A percentile compares a stretch with the other conserved stretches of the same genome.
phyloP scores from a whole-genome alignment of 2,797 vertebrate species.

The Lepidocolaptes lacrymiger region DNA sequence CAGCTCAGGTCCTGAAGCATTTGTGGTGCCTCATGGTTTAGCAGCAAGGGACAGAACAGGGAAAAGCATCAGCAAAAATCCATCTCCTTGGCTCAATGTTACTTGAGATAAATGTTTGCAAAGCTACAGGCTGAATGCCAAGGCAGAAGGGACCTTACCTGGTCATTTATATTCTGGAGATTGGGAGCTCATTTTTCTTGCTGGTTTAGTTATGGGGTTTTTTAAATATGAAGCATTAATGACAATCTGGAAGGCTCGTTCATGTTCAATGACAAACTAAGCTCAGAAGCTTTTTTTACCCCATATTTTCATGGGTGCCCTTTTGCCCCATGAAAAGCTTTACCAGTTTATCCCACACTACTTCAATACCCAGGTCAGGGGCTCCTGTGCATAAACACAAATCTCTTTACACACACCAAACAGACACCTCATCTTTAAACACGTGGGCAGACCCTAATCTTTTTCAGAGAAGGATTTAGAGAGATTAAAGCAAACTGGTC shows the following conservation, averaged over 20 bases:
- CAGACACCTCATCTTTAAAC: background rate
- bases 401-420: background rate
- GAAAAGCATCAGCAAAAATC: background rate
- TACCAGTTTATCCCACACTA: background rate
- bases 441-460: background rate
- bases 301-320: background rate
- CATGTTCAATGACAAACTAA: background rate
- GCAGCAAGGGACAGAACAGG: background rate
- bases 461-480: background rate
- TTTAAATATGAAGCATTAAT: background rate
- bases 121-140: background rate
- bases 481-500: background rate
- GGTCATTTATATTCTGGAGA: background rate
- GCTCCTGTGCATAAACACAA: background rate
- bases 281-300: background rate
- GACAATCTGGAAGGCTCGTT: background rate
- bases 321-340: background rate
- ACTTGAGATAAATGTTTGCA: background rate
- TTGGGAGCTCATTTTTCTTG: background rate
- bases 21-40: background rate
- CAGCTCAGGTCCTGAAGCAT: background rate
- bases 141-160: background rate
- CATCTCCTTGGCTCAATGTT: background rate
- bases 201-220: background rate
- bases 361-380: background rate